Evolutionary conservation across 2,113 vertebrate species (phyloP).

Genomic region (Nesogale talazaci): DNA sequence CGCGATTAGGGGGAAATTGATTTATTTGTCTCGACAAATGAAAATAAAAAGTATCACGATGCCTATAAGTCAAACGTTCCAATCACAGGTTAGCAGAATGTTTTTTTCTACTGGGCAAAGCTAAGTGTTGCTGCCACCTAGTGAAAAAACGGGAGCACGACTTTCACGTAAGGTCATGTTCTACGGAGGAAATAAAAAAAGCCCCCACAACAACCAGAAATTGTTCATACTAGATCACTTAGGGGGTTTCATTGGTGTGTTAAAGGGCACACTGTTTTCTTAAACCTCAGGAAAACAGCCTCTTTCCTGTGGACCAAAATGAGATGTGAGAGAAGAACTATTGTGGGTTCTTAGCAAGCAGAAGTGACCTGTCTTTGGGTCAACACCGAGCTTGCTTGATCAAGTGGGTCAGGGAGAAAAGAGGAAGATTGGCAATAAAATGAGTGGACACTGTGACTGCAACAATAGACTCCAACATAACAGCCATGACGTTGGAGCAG

Average conservation of each 20-base stretch:
- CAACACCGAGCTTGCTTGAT: too few species aligned
- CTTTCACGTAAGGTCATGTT: neutral
- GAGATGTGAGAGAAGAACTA: neutral
- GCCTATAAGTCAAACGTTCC: neutral
- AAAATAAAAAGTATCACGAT: neutral
- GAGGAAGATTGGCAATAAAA: too few species aligned
- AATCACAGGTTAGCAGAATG: too few species aligned
- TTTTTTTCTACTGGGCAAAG: constrained; percentile 24
- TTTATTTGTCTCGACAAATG: constrained; percentile 24
- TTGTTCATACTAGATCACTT: neutral
- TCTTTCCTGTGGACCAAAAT: constrained; percentile 10
- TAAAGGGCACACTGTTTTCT: neutral
- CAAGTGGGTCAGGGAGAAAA: too few species aligned
- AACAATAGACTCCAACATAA: too few species aligned
- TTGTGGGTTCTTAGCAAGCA: neutral
- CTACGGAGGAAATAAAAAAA: neutral
- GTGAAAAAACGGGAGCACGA: constrained; percentile 49
- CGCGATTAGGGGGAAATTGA: neutral
- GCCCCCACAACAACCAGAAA: neutral
- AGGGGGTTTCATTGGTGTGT: neutral
- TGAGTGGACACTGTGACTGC: too few species aligned
- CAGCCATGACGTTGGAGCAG: too few species aligned
- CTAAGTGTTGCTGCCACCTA: constrained; percentile 75
- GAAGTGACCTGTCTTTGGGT: too few species aligned
- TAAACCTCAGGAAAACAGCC: neutral